Percentiles rank a stretch among this genome's conserved stretches.
Conservation (phyloP, 2,888 invertebrate genomes). For the Diogma glabrata region DNA sequence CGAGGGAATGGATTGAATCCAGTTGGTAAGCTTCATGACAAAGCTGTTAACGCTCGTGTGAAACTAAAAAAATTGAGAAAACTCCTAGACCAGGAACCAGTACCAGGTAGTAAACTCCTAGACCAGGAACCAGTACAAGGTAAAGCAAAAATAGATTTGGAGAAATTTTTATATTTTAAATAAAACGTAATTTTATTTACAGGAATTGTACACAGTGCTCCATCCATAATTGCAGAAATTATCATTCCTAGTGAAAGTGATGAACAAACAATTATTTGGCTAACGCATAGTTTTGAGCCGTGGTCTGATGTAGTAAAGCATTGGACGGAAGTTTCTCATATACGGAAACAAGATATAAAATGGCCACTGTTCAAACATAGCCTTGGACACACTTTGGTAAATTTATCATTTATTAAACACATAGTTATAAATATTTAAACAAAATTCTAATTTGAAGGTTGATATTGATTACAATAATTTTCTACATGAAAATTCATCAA, state of each 20-base stretch:
- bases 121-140: too few relatives aligned
- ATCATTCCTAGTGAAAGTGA: too few relatives aligned
- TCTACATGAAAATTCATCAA: neutral
- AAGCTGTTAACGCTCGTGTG: conserved; percentile 11
- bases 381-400: neutral
- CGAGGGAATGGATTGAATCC: conserved; percentile 13
- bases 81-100: too few relatives aligned
- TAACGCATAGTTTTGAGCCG: too few relatives aligned
- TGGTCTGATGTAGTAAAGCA: too few relatives aligned
- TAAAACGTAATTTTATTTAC: too few relatives aligned
- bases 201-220: too few relatives aligned
- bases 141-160: neutral
- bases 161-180: neutral
- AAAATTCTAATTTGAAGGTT: conserved; percentile 9
- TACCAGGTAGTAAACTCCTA: too few relatives aligned
- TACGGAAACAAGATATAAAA: too few relatives aligned
- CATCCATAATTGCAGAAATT: too few relatives aligned
- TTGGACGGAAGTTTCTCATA: too few relatives aligned
- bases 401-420: neutral
- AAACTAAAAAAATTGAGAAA: conserved; percentile 12
- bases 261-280: too few relatives aligned
- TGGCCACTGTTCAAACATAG: neutral
- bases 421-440: neutral
- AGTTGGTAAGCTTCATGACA: conserved; percentile 14
- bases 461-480: conserved; percentile 12